Percentiles rank a stretch among this genome's conserved stretches.
These are phyloP conservation scores for Tanytarsus gracilentus DNA, from an alignment of 2,888 invertebrate genomes.

Conservation along the genomic window DNA sequence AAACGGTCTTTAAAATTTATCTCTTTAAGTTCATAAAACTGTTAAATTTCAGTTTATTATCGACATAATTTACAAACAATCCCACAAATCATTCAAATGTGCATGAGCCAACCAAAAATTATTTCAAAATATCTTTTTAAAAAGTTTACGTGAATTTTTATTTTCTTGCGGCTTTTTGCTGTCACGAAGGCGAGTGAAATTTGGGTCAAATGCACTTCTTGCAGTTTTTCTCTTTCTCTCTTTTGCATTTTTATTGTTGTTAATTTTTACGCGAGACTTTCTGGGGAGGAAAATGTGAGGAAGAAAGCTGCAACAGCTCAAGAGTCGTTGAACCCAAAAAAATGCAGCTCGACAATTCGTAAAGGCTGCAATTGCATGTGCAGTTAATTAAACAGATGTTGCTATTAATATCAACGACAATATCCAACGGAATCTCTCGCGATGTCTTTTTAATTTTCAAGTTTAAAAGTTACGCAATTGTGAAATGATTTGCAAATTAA, in stretches of 20 bases:
- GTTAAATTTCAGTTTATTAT: too few relatives aligned
- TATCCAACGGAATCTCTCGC: too few relatives aligned
- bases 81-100: too few relatives aligned
- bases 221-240: not conserved
- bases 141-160: not conserved
- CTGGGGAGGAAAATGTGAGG: too few relatives aligned
- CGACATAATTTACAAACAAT: too few relatives aligned
- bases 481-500: not conserved
- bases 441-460: not conserved
- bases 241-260: not conserved
- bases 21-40: too few relatives aligned
- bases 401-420: too few relatives aligned
- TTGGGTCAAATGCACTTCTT: constrained; percentile 28
- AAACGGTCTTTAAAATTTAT: too few relatives aligned
- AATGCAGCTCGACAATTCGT: too few relatives aligned
- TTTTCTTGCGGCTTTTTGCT: not conserved
- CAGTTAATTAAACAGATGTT: too few relatives aligned
- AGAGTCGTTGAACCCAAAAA: not conserved
- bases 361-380: too few relatives aligned
- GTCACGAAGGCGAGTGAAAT: constrained; percentile 12
- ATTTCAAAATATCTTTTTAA: not conserved
- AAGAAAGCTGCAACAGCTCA: not conserved
- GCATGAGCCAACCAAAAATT: too few relatives aligned
- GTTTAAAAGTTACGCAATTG: constrained; percentile 7
- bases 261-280: not conserved